phyloP scores from a whole-genome alignment of 2,113 vertebrate genomes.

The Ptilorrhoa leucosticta region DNA sequence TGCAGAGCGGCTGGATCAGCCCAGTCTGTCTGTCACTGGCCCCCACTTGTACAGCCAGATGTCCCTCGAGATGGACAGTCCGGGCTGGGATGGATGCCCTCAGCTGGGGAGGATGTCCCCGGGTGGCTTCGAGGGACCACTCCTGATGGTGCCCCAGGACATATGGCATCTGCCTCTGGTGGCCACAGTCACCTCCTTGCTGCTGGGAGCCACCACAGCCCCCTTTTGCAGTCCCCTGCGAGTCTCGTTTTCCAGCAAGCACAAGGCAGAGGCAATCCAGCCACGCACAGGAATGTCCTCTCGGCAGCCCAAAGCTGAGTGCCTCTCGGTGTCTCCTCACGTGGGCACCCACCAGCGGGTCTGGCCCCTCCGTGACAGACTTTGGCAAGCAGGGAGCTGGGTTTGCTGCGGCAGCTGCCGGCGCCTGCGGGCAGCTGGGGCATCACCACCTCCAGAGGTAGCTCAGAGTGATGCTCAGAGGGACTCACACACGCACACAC shows the following conservation, averaged over 20 bases:
- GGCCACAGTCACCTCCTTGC: neutral
- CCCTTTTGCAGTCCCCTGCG: neutral
- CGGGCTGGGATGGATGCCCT: neutral
- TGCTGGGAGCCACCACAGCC: neutral
- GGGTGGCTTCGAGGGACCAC: neutral
- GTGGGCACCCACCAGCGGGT: neutral
- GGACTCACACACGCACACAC: neutral
- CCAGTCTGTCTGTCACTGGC: neutral
- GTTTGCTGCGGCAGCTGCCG: neutral
- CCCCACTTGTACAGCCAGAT: neutral
- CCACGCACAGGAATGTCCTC: fast-evolving
- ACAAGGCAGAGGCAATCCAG: neutral
- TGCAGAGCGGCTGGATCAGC: neutral
- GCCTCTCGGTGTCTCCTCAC: neutral
- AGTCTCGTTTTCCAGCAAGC: conserved; percentile 8
- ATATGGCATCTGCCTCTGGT: neutral
- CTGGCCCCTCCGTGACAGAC: neutral
- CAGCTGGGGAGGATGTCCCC: neutral
- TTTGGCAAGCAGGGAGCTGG: conserved; percentile 15
- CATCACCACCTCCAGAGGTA: neutral
- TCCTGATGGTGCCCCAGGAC: neutral
- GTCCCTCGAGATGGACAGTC: neutral
- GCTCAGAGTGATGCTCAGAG: neutral
- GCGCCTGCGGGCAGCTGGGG: neutral
- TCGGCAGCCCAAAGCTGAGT: neutral